A percentile compares a stretch with the other conserved stretches of the same genome.
phyloP scores from a whole-genome alignment of 2,113 vertebrate species.

The Symphodus melops region DNA sequence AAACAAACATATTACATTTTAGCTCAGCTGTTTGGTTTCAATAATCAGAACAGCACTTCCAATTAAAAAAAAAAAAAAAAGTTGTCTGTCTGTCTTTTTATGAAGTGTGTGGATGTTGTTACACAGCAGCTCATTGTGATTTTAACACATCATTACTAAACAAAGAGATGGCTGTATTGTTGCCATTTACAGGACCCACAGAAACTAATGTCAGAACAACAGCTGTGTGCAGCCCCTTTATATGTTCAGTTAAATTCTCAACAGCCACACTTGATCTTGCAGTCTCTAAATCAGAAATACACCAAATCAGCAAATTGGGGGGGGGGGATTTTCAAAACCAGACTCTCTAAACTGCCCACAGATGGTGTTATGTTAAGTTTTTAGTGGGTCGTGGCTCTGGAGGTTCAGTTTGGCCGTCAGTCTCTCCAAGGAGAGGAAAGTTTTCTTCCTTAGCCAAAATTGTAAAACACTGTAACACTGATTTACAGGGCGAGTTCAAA shows the following conservation, averaged over 20 bases:
- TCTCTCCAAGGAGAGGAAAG: background rate
- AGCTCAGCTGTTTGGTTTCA: background rate
- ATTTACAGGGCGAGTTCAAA: background rate
- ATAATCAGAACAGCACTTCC: no score
- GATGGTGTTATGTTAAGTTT: constrained; percentile 22
- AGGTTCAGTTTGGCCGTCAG: background rate
- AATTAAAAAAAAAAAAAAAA: no score
- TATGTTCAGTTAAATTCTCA: no score
- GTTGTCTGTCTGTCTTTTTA: background rate
- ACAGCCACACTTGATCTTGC: background rate
- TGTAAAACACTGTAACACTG: background rate
- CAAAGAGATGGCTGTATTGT: background rate
- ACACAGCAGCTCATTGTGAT: background rate
- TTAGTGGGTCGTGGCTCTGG: background rate
- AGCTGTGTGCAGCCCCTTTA: background rate
- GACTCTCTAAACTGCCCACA: background rate
- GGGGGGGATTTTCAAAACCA: constrained; percentile 4
- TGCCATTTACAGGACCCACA: constrained; percentile 3
- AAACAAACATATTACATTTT: background rate
- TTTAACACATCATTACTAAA: constrained; percentile 14
- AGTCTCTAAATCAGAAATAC: background rate
- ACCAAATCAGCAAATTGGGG: background rate
- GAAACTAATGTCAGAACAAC: constrained; percentile 1
- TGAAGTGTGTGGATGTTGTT: constrained; percentile 10
- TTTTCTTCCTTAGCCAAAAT: background rate